Percentiles rank a stretch among this genome's conserved stretches.
These are phyloP conservation scores for Solen grandis DNA, from an alignment of 1,140 invertebrate genomes.

Conservation along the genomic window DNA sequence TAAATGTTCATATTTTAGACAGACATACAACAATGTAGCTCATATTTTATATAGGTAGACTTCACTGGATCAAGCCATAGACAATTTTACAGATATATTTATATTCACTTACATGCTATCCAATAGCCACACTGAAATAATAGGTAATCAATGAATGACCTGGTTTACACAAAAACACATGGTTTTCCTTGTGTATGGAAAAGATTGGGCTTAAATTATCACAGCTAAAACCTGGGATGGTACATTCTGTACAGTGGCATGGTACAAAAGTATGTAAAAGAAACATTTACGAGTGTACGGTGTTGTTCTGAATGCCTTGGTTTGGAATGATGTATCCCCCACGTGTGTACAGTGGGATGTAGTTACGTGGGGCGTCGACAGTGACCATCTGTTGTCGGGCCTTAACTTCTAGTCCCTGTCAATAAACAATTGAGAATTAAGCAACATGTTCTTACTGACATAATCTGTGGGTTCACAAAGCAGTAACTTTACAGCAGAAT, in stretches of 20 bases:
- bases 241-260: background rate
- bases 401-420: conserved; percentile 67
- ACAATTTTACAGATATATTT: too few relatives aligned
- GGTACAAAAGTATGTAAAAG: background rate
- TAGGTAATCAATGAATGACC: background rate
- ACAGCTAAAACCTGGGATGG: too few relatives aligned
- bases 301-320: conserved; percentile 73
- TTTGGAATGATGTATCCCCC: conserved; percentile 77
- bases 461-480: too few relatives aligned
- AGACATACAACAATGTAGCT: too few relatives aligned
- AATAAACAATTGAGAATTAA: background rate
- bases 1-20: too few relatives aligned
- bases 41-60: too few relatives aligned
- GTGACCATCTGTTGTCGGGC: conserved; percentile 74
- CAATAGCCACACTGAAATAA: background rate
- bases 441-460: too few relatives aligned
- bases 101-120: too few relatives aligned
- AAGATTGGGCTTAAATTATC: too few relatives aligned
- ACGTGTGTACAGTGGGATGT: conserved; percentile 74
- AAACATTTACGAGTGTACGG: conserved; percentile 59
- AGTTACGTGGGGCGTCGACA: conserved; percentile 78
- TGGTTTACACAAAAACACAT: background rate
- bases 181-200: background rate
- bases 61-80: too few relatives aligned
- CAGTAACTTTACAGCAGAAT: too few relatives aligned